These are phyloP conservation scores for Nyctereutes procyonoides DNA, from an alignment of 2,113 vertebrate genomes.

Conservation along the genomic window DNA sequence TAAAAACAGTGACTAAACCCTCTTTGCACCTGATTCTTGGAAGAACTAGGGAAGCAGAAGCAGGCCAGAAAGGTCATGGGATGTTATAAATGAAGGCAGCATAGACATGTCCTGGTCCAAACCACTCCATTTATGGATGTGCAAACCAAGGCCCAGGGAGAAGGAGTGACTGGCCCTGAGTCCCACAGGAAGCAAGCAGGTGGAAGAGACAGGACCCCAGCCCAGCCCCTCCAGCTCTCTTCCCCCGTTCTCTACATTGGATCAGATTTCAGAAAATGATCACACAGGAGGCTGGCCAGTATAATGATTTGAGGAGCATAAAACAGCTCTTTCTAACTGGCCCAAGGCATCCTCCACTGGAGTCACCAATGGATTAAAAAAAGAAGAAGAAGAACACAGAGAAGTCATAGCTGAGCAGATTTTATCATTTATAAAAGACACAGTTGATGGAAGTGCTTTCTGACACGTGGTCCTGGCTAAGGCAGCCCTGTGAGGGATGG, in stretches of 20 bases:
- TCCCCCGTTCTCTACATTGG: background rate
- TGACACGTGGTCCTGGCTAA: background rate
- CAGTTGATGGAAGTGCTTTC: background rate
- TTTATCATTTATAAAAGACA: background rate
- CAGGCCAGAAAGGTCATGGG: background rate
- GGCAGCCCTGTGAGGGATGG: background rate
- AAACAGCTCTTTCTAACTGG: background rate
- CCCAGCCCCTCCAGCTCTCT: background rate
- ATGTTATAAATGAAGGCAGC: background rate
- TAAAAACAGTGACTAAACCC: background rate
- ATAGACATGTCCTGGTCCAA: background rate
- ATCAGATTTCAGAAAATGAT: background rate
- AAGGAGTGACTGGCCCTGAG: background rate
- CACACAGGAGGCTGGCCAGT: background rate
- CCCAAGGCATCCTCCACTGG: background rate
- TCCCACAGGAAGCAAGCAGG: background rate
- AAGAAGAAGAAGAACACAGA: background rate
- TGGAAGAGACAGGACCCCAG: background rate
- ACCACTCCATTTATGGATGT: background rate
- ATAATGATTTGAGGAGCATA: background rate
- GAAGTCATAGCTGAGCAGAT: background rate
- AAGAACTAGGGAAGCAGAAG: background rate
- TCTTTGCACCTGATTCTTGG: constrained; percentile 23
- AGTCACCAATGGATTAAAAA: background rate
- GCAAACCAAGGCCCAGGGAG: background rate